Evolutionary conservation across 53 echinoderm and acorn worm species (phyloP).

Genomic region (Echinarachnius parma): DNA sequence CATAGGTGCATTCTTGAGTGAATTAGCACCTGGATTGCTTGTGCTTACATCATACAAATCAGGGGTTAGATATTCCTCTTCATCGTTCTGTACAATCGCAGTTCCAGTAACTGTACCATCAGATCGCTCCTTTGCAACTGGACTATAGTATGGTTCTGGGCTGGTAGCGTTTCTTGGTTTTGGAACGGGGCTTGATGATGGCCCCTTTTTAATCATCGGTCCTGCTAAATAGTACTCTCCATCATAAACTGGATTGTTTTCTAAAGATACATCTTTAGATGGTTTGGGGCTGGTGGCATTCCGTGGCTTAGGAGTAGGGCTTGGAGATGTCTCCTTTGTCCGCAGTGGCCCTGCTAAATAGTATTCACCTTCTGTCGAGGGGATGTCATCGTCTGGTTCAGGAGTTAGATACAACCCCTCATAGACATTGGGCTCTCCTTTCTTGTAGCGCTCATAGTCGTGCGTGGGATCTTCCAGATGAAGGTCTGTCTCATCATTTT

Average conservation of each 20-base stretch:
- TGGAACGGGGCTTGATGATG: background rate
- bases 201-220: background rate
- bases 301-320: background rate
- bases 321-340: background rate
- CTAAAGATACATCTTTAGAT: too few relatives aligned
- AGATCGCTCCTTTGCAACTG: background rate
- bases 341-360: conserved; percentile 24
- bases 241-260: too few relatives aligned
- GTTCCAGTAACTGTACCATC: background rate
- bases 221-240: conserved; percentile 31
- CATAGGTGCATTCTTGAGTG: conserved; percentile 9
- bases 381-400: background rate
- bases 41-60: background rate
- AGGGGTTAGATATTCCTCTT: conserved; percentile 2
- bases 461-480: conserved; percentile 13
- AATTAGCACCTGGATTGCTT: background rate
- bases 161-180: background rate
- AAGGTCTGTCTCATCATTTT: conserved; percentile 6
- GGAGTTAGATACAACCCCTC: conserved; percentile 17
- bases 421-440: conserved; percentile 22
- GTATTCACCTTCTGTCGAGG: conserved; percentile 34
- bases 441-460: conserved; percentile 33
- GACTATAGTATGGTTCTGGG: conserved; percentile 1
- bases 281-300: background rate
- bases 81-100: too few relatives aligned